Base-by-base conservation (phyloP, 2,797 vertebrate genomes). In the Hypotaenidia philippensis region DNA sequence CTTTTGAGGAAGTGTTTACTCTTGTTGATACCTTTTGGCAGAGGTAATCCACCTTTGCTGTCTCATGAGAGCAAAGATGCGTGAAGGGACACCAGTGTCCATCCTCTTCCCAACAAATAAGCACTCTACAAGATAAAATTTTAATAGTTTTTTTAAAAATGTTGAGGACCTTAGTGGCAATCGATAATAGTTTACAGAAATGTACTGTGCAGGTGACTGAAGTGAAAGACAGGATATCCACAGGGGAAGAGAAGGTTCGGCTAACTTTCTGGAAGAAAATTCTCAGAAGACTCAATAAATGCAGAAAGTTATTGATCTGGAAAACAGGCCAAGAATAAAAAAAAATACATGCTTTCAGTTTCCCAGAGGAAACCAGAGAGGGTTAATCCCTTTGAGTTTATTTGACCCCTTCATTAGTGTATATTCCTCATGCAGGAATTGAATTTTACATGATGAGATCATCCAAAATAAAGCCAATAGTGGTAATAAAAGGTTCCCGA, bases 401-500 rank as follows among this genome's bases (percentile, higher is more conserved):
- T 92, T 90, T 92, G 77, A 92, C 53, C 31, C 26, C 34, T 95
- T 78, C 53, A 53, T 89, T 96, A 89, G 57, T 75, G 32, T 60
- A 21, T 89, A 69, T 85, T 90, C 45, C 57, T 89, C 52, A 64
- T 41, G 53, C 34, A 95, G 76, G 61, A 96, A 47, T 18, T 78
- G 47, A 72, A 76, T 94, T 96, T 92, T 89, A 76, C 65, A 50
- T 87, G 87, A 90, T 96, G 92, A 96, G 57, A 71, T 97, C 93
- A 95, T 91, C 56, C n/a, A 55, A 76, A 83, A 9, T 83, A 85
- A 94, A 93, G 47, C 49, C 90, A 89, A 82, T 40, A 75, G 55
- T 55, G 36, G 80, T 78, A 94, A 86, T 83, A 93, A 74, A 95
- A 89, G 29, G 59, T 61, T 93, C 86, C 77, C 77, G 74, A 31